These are phyloP conservation scores for Rhabdophis nuchalis DNA, from an alignment of 2,797 vertebrate species.

Conservation along the genomic window DNA sequence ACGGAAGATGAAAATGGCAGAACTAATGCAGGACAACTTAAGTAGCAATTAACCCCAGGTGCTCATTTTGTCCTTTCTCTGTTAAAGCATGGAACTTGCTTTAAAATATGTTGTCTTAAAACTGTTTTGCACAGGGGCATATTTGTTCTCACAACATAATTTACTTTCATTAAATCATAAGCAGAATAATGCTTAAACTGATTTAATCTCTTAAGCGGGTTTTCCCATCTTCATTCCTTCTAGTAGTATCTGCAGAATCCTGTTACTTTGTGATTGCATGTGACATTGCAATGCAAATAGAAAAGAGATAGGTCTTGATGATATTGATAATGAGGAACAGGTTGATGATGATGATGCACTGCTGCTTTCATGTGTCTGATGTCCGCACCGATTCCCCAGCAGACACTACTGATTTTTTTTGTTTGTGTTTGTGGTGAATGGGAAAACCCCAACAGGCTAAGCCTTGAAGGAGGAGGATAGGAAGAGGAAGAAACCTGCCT, in stretches of 20 bases:
- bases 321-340: background rate
- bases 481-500: background rate
- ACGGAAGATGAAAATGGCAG: background rate
- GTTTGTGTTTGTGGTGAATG: background rate
- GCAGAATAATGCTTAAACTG: conserved; percentile 5
- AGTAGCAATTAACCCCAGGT: conserved; percentile 4
- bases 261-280: background rate
- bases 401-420: background rate
- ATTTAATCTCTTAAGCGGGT: background rate
- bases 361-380: background rate
- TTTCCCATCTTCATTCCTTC: background rate
- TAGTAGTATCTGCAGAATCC: background rate
- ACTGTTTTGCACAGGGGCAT: background rate
- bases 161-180: conserved; percentile 15
- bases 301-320: background rate
- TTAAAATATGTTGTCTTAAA: background rate
- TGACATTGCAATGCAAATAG: background rate
- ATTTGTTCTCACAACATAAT: background rate
- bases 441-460: background rate
- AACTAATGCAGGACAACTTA: background rate
- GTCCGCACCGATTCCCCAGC: background rate
- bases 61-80: background rate
- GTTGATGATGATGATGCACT: background rate
- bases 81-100: background rate
- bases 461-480: background rate